Evolutionary conservation across 2,797 vertebrate genomes (phyloP).

Genomic region (Ataeniobius toweri): DNA sequence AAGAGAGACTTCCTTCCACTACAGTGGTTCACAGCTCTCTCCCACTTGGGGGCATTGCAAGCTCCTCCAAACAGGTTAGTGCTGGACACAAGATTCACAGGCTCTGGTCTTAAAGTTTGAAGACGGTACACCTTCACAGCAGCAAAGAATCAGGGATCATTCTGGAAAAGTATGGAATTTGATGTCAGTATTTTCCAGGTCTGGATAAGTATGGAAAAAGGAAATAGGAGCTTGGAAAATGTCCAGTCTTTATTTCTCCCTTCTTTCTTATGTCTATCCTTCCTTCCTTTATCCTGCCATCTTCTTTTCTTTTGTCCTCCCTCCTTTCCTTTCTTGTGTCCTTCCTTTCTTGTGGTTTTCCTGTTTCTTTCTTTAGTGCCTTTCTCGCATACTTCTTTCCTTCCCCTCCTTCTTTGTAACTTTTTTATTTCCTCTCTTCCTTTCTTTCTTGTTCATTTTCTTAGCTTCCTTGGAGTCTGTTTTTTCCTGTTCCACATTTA

Average conservation of each 20-base stretch:
- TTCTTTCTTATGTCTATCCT: not conserved
- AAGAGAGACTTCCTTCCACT: constrained; percentile 71
- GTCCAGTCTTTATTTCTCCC: not conserved
- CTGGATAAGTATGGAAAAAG: not conserved
- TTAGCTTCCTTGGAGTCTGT: not conserved
- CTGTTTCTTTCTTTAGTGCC: not conserved
- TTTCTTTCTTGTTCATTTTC: not conserved
- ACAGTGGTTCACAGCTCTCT: constrained; percentile 69
- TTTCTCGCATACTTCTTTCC: not conserved
- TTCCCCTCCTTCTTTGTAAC: too few species aligned
- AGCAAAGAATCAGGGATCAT: not conserved
- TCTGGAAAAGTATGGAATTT: not conserved
- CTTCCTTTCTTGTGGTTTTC: not conserved
- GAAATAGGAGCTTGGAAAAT: not conserved
- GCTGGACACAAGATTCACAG: not conserved
- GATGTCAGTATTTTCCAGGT: not conserved
- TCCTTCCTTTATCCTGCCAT: not conserved
- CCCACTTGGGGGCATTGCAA: constrained; percentile 69
- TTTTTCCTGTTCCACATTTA: not conserved
- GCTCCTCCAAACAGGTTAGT: constrained; percentile 82
- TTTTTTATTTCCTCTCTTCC: not conserved
- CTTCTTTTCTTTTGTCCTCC: not conserved
- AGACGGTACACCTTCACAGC: not conserved
- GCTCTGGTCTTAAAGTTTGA: not conserved
- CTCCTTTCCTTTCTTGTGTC: not conserved